Evolutionary conservation across 2,888 invertebrate species (phyloP).

Genomic region (Eupithecia dodoneata): DNA sequence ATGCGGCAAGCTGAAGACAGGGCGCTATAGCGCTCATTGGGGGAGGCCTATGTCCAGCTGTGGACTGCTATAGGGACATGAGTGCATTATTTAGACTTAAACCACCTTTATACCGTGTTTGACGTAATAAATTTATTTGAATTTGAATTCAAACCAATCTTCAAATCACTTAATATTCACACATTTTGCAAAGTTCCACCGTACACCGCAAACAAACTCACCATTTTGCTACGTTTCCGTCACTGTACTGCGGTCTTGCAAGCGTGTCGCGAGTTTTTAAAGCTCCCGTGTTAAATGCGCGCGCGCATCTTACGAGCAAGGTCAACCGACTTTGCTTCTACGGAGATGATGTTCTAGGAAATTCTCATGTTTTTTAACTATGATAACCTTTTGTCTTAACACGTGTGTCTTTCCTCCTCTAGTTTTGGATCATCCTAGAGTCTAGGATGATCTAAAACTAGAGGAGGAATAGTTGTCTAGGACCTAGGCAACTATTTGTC

Average conservation of each 20-base stretch:
- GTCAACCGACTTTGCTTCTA: slow-evolving; percentile 2
- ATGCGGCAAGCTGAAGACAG: too few species aligned
- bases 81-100: too few species aligned
- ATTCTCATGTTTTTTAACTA: not conserved
- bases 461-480: too few species aligned
- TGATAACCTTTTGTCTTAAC: not conserved
- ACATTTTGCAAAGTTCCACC: not conserved
- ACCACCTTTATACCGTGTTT: too few species aligned
- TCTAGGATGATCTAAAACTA: too few species aligned
- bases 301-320: slow-evolving; percentile 6
- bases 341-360: not conserved
- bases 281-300: slow-evolving; percentile 4
- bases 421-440: too few species aligned
- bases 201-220: slow-evolving; percentile 12
- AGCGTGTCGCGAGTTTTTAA: slow-evolving; percentile 4
- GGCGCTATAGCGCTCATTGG: too few species aligned
- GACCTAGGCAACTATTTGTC: too few species aligned
- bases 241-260: slow-evolving; percentile 11
- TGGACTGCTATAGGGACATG: too few species aligned
- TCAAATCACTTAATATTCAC: not conserved
- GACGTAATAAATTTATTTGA: too few species aligned
- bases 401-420: too few species aligned
- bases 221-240: slow-evolving; percentile 20
- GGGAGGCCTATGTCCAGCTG: too few species aligned
- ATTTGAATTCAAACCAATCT: not conserved